Evolutionary conservation across 1,140 invertebrate genomes (phyloP).

Genomic region (Drosophila teissieri): DNA sequence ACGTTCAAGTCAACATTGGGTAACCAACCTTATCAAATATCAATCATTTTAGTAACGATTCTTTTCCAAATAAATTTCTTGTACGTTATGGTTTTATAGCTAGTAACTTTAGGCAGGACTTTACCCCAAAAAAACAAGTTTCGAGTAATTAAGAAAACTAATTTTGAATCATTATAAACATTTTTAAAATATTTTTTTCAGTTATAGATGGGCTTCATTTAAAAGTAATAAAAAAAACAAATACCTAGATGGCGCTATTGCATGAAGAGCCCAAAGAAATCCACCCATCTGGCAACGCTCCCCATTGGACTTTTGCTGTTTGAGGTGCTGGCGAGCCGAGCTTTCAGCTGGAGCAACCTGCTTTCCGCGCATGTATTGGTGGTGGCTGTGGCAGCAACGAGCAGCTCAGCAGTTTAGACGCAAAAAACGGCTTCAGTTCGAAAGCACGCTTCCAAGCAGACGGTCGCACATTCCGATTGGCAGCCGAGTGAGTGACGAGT

Average conservation of each 20-base stretch:
- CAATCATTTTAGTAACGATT: too few relatives aligned
- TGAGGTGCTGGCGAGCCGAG: conserved; percentile 11
- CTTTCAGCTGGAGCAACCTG: conserved; percentile 61
- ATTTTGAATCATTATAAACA: too few relatives aligned
- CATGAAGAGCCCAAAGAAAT: background rate
- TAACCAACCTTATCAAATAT: too few relatives aligned
- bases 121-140: too few relatives aligned
- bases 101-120: too few relatives aligned
- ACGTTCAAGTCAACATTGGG: background rate
- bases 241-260: too few relatives aligned
- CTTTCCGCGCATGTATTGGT: conserved; percentile 31
- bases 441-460: conserved; percentile 58
- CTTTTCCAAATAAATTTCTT: too few relatives aligned
- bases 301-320: background rate
- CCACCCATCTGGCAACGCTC: background rate
- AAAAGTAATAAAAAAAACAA: too few relatives aligned
- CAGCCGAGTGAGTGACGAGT: conserved; percentile 24
- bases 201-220: too few relatives aligned
- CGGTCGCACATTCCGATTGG: conserved; percentile 44
- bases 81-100: too few relatives aligned
- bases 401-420: conserved; percentile 20
- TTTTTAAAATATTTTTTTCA: too few relatives aligned
- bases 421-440: conserved; percentile 55
- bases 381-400: conserved; percentile 19
- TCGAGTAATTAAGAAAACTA: too few relatives aligned